phyloP scores from a whole-genome alignment of 2,797 vertebrate genomes.

The Phrynocephalus vlangalii region DNA sequence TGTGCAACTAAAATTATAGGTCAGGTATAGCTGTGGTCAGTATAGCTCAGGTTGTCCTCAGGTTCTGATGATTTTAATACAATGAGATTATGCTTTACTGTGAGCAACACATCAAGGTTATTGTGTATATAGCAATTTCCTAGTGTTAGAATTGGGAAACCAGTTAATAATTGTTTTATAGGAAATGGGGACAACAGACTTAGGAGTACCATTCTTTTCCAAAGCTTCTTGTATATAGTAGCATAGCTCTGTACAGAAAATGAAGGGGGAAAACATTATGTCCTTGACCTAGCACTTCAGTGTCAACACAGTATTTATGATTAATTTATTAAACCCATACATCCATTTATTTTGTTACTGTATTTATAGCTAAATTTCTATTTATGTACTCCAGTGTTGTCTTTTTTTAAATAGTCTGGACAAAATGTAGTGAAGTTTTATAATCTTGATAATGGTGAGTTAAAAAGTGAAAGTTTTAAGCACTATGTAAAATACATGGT shows the following conservation, averaged over 20 bases:
- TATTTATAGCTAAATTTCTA: conserved; percentile 82
- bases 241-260: conserved; percentile 29
- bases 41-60: not conserved
- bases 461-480: conserved; percentile 2
- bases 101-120: not conserved
- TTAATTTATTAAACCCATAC: conserved; percentile 82
- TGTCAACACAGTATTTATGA: conserved; percentile 79
- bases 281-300: conserved; percentile 78
- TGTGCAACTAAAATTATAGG: not conserved
- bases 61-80: not conserved
- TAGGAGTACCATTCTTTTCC: conserved; percentile 28
- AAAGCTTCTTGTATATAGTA: conserved; percentile 52
- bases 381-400: conserved; percentile 73
- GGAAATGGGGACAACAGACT: conserved; percentile 20
- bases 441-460: conserved; percentile 53
- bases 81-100: not conserved
- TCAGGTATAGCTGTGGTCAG: not conserved
- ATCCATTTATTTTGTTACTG: conserved; percentile 79
- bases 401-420: conserved; percentile 58
- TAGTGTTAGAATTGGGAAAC: not conserved
- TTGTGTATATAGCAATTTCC: not conserved
- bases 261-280: conserved; percentile 53
- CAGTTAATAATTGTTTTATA: conserved; percentile 21
- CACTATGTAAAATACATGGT: conserved; percentile 45
- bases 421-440: conserved; percentile 53